Base-by-base conservation (phyloP, 1,140 invertebrate species). In the Zophobas atratus region DNA sequence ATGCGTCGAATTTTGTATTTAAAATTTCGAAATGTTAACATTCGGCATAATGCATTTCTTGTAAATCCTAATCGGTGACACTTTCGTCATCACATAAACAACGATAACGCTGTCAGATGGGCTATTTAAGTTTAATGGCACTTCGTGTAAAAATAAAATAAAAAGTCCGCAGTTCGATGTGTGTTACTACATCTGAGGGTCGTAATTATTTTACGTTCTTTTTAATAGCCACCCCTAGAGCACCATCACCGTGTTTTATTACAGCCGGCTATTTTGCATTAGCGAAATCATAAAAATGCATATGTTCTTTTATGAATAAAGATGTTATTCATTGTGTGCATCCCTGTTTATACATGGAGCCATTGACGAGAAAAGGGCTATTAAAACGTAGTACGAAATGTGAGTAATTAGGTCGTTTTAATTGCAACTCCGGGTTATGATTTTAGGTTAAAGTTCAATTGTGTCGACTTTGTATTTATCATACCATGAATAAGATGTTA, bases 271-370 rank as follows among this genome's bases (percentile, higher is more conserved):
- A 60, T 60, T 60, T 60, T 60, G 56, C 56, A 60, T 60, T 60
- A 60, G 56, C 56, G 8, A 60, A 60, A 36, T 60, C 56, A 60
- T 60, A 60, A 60, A 60, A 60, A 60, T 60, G 56, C 56, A 60
- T 60, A 60, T 60, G 56, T 36, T 60, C 34, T 34, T 33, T n/a
- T 39, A 60, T 60, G 56, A 60, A 60, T 60, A 60, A 60, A 60
- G 56, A 60, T 60, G 56, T 60, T 60, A 60, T 60, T 60, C 56
- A 39, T 60, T 39, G 56, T 33, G 35, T 20, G 3, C 56, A 20
- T 60, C 56, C 36, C 34, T 60, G 56, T 60, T 60, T 60, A 60
- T 36, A 60, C 35, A 60, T 60, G 43, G 43, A 46, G 43, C 8
- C 3, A 46, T 8, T 46, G 43, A 4, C 8, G 8, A 4, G 8